These are phyloP conservation scores for Nycticryphes semicollaris DNA, from an alignment of 2,113 vertebrate genomes.

Conservation along the genomic window DNA sequence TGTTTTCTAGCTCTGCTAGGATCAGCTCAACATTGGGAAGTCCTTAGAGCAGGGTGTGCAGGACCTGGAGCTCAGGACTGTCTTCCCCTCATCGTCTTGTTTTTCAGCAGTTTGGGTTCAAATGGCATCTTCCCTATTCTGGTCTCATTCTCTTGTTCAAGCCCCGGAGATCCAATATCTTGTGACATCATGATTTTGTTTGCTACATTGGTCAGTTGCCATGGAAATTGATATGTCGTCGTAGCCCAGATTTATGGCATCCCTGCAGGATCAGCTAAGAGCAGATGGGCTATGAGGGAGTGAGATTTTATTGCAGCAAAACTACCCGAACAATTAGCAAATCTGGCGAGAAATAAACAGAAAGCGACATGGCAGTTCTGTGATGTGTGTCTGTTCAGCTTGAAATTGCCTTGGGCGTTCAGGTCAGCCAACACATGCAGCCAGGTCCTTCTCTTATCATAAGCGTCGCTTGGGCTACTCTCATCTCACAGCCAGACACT, in stretches of 20 bases:
- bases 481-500: not conserved
- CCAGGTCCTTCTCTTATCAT: not conserved
- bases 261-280: constrained; percentile 61
- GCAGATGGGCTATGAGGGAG: constrained; percentile 67
- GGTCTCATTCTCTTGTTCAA: not conserved
- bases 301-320: constrained; percentile 54
- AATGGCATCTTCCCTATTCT: not conserved
- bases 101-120: not conserved
- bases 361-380: not conserved
- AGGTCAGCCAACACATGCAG: not conserved
- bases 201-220: constrained; percentile 63
- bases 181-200: constrained; percentile 36
- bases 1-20: not conserved
- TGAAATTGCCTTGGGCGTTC: not conserved
- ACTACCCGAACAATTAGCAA: constrained; percentile 59
- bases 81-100: accelerated
- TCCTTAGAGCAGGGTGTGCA: not conserved
- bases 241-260: constrained; percentile 62
- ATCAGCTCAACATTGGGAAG: not conserved
- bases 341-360: constrained; percentile 59
- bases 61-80: not conserved
- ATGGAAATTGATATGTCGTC: constrained; percentile 50
- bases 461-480: not conserved
- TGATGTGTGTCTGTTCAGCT: not conserved
- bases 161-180: not conserved